Base-by-base conservation (phyloP, 2,113 vertebrate genomes). In the Leucopsar rothschildi region DNA sequence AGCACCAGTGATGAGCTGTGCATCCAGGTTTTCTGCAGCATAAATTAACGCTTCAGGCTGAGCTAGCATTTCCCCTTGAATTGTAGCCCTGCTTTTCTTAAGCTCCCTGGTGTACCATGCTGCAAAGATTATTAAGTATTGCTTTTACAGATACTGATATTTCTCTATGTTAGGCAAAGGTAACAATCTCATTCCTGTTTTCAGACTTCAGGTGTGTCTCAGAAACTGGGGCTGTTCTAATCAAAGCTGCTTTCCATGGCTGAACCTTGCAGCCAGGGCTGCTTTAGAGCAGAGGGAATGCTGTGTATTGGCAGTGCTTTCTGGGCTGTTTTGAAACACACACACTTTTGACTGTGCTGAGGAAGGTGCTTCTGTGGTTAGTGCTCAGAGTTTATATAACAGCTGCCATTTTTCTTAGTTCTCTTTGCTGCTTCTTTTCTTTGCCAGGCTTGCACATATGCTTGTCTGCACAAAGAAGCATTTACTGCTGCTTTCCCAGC, bases 401-500 rank as follows among this genome's bases (percentile, higher is more conserved):
- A 64, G 88, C 91, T 92, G 83, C 64, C 50, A 3, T 90, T 93
- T 88, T 92, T 52, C 64, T 66, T 47, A 81, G 64, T 81, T 88
- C 65, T 85, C 69, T 57, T 59, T 78, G 42, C 81, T 78, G 64
- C 14, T 89, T 50, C 83, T 77, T 59, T 68, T 72, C 75, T 89
- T 81, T 83, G 92, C 88, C 71, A 90, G 15, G 59, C 63, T 65
- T 86, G 56, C 59, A 25, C 70, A 11, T 85, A 71, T 0, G 24
- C 78, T 68, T 90, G 78, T 68, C 53, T 70, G 39, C 79, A 90
- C 88, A 94, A 88, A 94, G 94, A 70, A 88, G 76, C 80, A 40
- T 95, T 97, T 90, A 88, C 55, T 94, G 56, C 60, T 83, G 47
- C 82, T 81, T 88, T 94, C 80, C 76, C 60, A 39, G 52, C 85